Evolutionary conservation across 2,888 invertebrate species (phyloP).

Genomic region (Charanyca ferruginea): DNA sequence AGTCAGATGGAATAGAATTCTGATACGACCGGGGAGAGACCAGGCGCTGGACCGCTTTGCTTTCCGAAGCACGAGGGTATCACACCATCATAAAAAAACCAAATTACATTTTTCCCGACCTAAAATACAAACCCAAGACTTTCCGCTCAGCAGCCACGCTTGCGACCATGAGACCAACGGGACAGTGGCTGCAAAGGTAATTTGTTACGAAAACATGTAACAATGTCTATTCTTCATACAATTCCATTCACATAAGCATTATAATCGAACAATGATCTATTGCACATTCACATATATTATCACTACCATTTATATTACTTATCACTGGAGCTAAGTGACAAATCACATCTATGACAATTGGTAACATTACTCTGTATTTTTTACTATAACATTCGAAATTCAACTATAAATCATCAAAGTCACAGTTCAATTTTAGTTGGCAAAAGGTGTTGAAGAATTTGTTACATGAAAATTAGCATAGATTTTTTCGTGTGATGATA

Average conservation of each 20-base stretch:
- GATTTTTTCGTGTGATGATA: constrained; percentile 74
- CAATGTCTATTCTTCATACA: constrained; percentile 21
- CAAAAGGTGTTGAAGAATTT: constrained; percentile 5
- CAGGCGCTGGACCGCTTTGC: too few species aligned
- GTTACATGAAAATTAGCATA: constrained; percentile 57
- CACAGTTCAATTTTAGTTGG: constrained; percentile 23
- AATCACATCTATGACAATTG: constrained; percentile 81
- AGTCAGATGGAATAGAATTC: too few species aligned
- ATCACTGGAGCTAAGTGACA: constrained; percentile 71
- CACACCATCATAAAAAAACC: too few species aligned
- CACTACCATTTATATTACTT: constrained; percentile 64
- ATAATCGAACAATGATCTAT: constrained; percentile 66
- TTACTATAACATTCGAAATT: constrained; percentile 1
- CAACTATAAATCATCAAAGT: fast-evolving
- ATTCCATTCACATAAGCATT: constrained; percentile 37
- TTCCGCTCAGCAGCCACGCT: too few species aligned
- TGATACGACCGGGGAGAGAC: too few species aligned
- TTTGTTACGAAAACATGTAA: constrained; percentile 4
- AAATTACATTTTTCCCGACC: too few species aligned
- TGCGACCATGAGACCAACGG: too few species aligned
- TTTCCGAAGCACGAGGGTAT: too few species aligned
- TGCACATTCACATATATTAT: constrained; percentile 65
- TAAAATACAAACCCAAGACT: not conserved
- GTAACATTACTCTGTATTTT: constrained; percentile 59
- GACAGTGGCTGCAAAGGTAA: not conserved